These are phyloP conservation scores for Petrocephalus sullivani DNA, from an alignment of 2,797 vertebrate species.

Conservation along the genomic window DNA sequence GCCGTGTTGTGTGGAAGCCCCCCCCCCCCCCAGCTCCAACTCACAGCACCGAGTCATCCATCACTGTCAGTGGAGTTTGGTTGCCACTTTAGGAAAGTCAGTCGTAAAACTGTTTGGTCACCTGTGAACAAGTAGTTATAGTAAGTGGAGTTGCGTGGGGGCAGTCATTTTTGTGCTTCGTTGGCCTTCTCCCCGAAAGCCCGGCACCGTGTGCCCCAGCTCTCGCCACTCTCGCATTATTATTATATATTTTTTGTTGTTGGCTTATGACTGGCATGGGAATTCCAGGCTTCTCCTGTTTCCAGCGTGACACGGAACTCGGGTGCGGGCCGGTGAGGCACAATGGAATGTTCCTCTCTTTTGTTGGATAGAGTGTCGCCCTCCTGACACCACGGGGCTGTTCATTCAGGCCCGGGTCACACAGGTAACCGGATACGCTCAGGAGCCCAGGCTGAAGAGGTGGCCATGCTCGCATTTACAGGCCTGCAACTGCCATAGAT, in stretches of 20 bases:
- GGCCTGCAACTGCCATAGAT: slow-evolving; percentile 4
- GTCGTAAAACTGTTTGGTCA: slow-evolving; percentile 2
- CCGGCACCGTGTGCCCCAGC: not conserved
- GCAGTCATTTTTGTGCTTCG: not conserved
- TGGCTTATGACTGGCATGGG: not conserved
- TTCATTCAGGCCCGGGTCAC: slow-evolving; percentile 65
- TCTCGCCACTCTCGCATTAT: not conserved
- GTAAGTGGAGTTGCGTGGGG: not conserved
- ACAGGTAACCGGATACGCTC: slow-evolving; percentile 63
- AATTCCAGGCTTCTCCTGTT: slow-evolving; percentile 13
- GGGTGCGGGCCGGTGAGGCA: slow-evolving; percentile 55
- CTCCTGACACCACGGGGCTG: slow-evolving; percentile 55
- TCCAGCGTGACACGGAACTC: slow-evolving; percentile 50
- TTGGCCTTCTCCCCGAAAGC: not conserved
- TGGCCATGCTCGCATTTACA: slow-evolving; percentile 29
- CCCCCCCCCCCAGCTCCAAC: not conserved
- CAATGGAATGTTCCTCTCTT: slow-evolving; percentile 57
- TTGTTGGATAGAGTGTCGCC: slow-evolving; percentile 63
- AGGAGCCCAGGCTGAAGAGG: slow-evolving; percentile 44
- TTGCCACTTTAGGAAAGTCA: not conserved
- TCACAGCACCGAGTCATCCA: not conserved
- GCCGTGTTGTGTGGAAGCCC: not conserved
- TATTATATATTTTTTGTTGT: not conserved
- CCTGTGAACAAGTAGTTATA: not conserved
- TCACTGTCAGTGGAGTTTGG: not conserved